Percentiles rank a stretch among this genome's conserved stretches.
phyloP scores from a whole-genome alignment of 2,113 vertebrate species.

The Boulengeromyrus knoepffleri region DNA sequence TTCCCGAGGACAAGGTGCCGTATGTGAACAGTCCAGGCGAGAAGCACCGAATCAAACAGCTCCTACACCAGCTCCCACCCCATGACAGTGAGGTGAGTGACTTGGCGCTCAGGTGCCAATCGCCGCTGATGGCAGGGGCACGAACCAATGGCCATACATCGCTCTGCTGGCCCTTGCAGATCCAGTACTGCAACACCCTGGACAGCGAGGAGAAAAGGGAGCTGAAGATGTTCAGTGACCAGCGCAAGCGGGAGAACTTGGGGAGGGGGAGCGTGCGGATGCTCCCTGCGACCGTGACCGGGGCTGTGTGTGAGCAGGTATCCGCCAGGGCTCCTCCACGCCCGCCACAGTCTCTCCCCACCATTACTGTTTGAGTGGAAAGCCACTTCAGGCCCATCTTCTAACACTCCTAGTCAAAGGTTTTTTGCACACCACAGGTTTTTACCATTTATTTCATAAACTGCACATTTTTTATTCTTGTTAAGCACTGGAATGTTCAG shows the following conservation, averaged over 20 bases:
- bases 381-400: neutral
- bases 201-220: conserved; percentile 95
- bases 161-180: conserved; percentile 51
- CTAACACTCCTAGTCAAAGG: neutral
- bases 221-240: conserved; percentile 91
- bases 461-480: neutral
- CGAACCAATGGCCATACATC: neutral
- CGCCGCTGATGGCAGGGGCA: neutral
- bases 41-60: conserved; percentile 90
- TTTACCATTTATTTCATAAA: neutral
- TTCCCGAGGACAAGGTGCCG: conserved; percentile 94
- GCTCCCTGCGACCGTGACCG: conserved; percentile 84
- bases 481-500: neutral
- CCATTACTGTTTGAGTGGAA: neutral
- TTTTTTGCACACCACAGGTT: neutral
- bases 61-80: conserved; percentile 89
- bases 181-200: conserved; percentile 87
- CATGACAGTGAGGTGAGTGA: conserved; percentile 92
- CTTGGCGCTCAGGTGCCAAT: neutral
- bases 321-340: accelerated
- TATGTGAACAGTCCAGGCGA: conserved; percentile 96
- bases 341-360: neutral
- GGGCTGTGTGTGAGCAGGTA: conserved; percentile 92
- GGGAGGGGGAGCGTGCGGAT: conserved; percentile 88
- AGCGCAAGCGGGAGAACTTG: conserved; percentile 90